These are phyloP conservation scores for Microtus ochrogaster DNA, from an alignment of 2,113 vertebrate genomes.

Conservation along the genomic window DNA sequence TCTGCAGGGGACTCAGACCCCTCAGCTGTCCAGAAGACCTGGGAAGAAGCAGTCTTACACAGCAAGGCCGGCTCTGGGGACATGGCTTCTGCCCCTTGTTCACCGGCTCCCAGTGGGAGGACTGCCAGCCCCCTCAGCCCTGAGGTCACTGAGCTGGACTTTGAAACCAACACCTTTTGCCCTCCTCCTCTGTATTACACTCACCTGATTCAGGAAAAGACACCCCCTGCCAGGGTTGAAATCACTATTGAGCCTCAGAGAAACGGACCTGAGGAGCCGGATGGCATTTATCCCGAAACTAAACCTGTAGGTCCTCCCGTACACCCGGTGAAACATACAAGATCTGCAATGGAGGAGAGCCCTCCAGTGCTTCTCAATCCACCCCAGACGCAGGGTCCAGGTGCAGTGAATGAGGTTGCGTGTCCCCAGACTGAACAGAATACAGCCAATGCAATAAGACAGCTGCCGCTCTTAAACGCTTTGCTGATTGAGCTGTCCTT, in stretches of 20 bases:
- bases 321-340: neutral
- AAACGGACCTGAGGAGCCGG: neutral
- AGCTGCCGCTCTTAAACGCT: slow-evolving; percentile 92
- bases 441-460: slow-evolving; percentile 77
- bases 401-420: neutral
- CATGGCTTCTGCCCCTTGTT: neutral
- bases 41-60: neutral
- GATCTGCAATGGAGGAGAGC: neutral
- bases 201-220: slow-evolving; percentile 72
- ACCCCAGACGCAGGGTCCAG: neutral
- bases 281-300: neutral
- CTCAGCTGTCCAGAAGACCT: neutral
- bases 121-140: neutral
- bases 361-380: neutral
- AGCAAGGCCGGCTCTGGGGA: neutral
- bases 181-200: slow-evolving; percentile 92
- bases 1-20: neutral
- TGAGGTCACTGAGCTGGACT: slow-evolving; percentile 75
- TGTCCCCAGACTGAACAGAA: slow-evolving; percentile 31
- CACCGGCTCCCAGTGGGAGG: neutral
- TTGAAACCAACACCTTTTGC: slow-evolving; percentile 85
- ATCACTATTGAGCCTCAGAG: slow-evolving; percentile 45
- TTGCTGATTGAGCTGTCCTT: slow-evolving; percentile 92
- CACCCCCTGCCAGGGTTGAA: neutral
- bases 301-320: neutral